phyloP scores from a whole-genome alignment of 2,888 invertebrate species.

The Aricia artaxerxes region DNA sequence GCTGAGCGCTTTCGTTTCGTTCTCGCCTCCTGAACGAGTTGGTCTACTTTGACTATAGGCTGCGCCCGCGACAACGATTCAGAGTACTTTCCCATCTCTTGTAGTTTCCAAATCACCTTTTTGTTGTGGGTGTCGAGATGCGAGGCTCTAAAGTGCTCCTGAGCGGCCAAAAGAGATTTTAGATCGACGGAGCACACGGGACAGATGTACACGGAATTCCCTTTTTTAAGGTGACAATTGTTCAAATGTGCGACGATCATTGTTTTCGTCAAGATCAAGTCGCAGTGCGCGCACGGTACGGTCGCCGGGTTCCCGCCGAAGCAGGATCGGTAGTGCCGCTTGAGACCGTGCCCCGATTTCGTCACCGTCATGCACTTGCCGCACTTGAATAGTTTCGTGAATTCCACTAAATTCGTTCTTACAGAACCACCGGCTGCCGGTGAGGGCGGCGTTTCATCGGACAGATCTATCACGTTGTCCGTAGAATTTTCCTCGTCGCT shows the following conservation, averaged over 20 bases:
- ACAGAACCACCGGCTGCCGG: neutral
- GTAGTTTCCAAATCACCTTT: neutral
- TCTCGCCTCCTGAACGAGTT: conserved; percentile 4
- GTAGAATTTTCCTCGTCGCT: conserved; percentile 63
- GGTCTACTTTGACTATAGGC: neutral
- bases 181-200: neutral
- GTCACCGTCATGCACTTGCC: conserved; percentile 48
- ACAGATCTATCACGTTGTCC: conserved; percentile 49
- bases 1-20: conserved; percentile 36
- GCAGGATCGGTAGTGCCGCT: conserved; percentile 50
- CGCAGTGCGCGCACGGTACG: conserved; percentile 47
- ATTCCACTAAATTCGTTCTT: conserved; percentile 33
- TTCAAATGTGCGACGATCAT: neutral
- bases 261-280: neutral
- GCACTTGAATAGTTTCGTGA: conserved; percentile 50
- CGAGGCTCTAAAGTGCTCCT: neutral
- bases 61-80: neutral
- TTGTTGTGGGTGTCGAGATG: conserved; percentile 7
- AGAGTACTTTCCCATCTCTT: neutral
- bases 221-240: neutral
- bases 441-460: conserved; percentile 45
- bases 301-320: conserved; percentile 30
- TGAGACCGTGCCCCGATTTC: conserved; percentile 49
- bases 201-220: neutral
- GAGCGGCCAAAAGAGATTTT: neutral